Percentiles rank a stretch among this genome's conserved stretches.
Conservation (phyloP, 2,888 invertebrate species). For the Andrena bucephala region DNA sequence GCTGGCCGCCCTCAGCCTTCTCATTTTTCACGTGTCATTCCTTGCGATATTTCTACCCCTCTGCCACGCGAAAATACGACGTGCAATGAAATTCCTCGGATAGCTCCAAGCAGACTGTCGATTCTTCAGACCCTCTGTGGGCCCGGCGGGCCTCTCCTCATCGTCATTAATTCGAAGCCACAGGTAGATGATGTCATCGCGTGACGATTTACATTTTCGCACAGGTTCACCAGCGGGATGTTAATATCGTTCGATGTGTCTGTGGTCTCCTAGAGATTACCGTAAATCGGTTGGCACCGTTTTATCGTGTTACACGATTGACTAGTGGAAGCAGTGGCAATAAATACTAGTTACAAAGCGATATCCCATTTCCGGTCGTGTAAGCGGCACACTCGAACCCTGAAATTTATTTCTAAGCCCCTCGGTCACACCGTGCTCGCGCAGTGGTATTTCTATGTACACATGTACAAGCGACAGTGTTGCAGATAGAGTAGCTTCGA, state of each 20-base stretch:
- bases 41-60: slow-evolving; percentile 39
- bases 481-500: slow-evolving; percentile 12
- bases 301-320: background rate
- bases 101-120: background rate
- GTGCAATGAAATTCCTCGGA: background rate
- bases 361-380: background rate
- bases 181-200: no score
- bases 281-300: background rate
- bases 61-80: slow-evolving; percentile 8
- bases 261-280: background rate
- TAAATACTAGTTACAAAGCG: slow-evolving; percentile 33
- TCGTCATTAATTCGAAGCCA: no score
- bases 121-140: background rate
- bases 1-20: slow-evolving; percentile 16
- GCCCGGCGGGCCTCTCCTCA: background rate
- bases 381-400: slow-evolving; percentile 9
- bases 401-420: slow-evolving; percentile 36
- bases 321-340: background rate
- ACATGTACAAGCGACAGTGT: background rate
- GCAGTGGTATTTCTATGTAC: background rate
- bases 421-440: background rate
- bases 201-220: background rate
- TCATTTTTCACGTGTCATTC: slow-evolving; percentile 56
- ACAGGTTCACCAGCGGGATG: background rate
- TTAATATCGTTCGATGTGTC: background rate